These are phyloP conservation scores for Phalanger gymnotis DNA, from an alignment of 2,797 vertebrate genomes.

Conservation along the genomic window DNA sequence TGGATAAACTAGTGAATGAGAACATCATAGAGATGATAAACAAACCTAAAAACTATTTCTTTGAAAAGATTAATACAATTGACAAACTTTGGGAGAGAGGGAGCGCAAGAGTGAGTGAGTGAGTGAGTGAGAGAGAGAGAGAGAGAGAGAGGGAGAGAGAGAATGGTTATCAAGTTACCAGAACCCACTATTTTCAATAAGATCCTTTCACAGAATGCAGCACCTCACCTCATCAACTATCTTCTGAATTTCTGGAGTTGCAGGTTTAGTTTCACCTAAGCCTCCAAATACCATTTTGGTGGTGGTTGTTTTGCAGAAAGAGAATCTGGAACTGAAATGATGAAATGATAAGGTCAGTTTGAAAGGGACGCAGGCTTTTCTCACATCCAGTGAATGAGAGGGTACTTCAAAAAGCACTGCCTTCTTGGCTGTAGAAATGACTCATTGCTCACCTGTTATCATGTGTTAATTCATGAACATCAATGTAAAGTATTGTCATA, in stretches of 20 bases:
- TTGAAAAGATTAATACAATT: background rate
- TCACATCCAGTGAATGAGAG: background rate
- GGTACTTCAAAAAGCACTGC: background rate
- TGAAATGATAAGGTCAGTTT: constrained; percentile 34
- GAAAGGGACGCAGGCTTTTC: constrained; percentile 58
- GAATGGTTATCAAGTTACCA: background rate
- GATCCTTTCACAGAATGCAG: background rate
- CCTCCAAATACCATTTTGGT: constrained; percentile 83
- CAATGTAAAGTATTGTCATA: background rate
- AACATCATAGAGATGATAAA: background rate
- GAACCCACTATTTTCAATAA: constrained; percentile 27
- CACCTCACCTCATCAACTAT: constrained; percentile 85
- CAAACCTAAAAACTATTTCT: background rate
- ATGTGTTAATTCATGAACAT: background rate
- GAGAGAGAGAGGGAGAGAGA: too few species aligned
- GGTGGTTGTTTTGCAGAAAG: background rate
- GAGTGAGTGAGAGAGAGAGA: too few species aligned
- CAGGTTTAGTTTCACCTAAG: background rate
- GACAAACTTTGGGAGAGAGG: background rate
- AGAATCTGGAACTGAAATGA: constrained; percentile 37
- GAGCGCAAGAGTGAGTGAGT: too few species aligned
- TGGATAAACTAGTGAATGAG: background rate
- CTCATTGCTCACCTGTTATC: background rate
- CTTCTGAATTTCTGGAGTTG: constrained; percentile 84
- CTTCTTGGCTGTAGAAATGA: background rate